Conservation (phyloP, 1,140 invertebrate species). For the Pachyrhynchus sulphureomaculatus region DNA sequence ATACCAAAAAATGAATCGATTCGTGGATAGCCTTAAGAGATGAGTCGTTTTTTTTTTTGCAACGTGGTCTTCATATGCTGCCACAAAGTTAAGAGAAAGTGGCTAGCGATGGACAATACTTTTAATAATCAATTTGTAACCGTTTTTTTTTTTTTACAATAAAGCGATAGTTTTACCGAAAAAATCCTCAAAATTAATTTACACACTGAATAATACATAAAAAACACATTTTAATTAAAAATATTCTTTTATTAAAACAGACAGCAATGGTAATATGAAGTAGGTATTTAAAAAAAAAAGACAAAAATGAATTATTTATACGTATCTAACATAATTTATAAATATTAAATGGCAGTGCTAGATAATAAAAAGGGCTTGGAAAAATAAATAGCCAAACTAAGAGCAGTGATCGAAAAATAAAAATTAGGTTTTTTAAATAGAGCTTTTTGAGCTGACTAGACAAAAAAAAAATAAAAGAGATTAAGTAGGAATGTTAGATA, state of each 20-base stretch:
- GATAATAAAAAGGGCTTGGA: slow-evolving; percentile 27
- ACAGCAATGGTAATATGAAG: slow-evolving; percentile 18
- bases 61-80: too few relatives aligned
- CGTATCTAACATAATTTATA: slow-evolving; percentile 17
- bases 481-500: slow-evolving; percentile 8
- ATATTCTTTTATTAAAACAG: slow-evolving; percentile 10
- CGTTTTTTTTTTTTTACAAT: too few relatives aligned
- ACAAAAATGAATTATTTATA: slow-evolving; percentile 2
- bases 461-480: not conserved
- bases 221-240: not conserved
- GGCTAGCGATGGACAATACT: too few relatives aligned
- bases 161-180: too few relatives aligned
- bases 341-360: slow-evolving; percentile 42
- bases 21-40: too few relatives aligned
- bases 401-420: not conserved
- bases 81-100: too few relatives aligned
- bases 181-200: too few relatives aligned
- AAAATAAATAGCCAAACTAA: slow-evolving; percentile 1
- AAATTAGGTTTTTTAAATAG: not conserved
- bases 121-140: too few relatives aligned
- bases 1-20: too few relatives aligned
- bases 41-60: too few relatives aligned
- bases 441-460: slow-evolving; percentile 7
- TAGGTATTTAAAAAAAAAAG: not conserved
- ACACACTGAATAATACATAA: not conserved